Base-by-base conservation (phyloP, 2,888 invertebrate species). In the Autographa pulchrina region DNA sequence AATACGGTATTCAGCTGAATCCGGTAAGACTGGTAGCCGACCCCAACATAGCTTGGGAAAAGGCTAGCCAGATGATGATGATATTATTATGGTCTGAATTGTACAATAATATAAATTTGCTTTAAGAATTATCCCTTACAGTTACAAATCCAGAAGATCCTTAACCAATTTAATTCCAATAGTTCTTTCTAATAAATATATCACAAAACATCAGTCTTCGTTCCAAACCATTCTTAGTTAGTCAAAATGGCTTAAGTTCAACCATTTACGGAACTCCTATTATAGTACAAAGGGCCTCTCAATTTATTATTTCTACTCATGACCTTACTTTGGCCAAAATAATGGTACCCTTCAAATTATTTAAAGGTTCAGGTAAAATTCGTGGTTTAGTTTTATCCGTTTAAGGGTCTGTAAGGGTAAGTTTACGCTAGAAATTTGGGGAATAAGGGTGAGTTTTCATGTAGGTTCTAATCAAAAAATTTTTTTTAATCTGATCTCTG, bases 291-390 rank as follows among this genome's bases (percentile, higher is more conserved):
- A 62, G 70, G 72, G 62, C 13, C 31, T 58, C 61, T 59, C 65
- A 80, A 80, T 80, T 77, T 70, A 77, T 83, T 72, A 83, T 77
- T 62, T 71, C 66, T 70, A 5, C 25, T 69, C 56, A 35, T 67
- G 8, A 18, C 25, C 48, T 13, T 20, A 16, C 6, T 48, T 9
- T 25, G 35, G 35, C n/a, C 67, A 65, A 68, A 71, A 61, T 73
- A 63, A 81, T 68, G 32, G 63, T 7, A 52, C n/a, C 62, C 43
- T 48, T 18, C 52, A 58, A 73, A 74, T 81, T 68, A 74, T 66
- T 73, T 60, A 72, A 41, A 38, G 48, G 52, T n/a, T 16, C 52
- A 68, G 54, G 72, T 71, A 54, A 63, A 80, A 63, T 63, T 62
- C 14, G 32, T 14, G 48, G 61, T 64, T 80, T 63, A 59, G 56